phyloP scores from a whole-genome alignment of 2,888 invertebrate genomes.

The Leptinotarsa juncta region DNA sequence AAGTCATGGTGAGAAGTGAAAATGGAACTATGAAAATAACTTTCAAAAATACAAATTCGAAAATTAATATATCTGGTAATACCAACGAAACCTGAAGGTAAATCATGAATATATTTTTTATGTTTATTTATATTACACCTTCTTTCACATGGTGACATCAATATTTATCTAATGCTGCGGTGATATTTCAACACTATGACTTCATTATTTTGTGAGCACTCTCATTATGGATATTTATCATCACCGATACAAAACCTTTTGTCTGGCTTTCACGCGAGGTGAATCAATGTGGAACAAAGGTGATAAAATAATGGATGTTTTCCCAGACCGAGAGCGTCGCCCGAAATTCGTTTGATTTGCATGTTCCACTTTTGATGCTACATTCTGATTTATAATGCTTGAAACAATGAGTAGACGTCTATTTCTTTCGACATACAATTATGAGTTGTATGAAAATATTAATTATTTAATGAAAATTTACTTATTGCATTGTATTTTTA shows the following conservation, averaged over 20 bases:
- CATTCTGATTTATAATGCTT: not conserved
- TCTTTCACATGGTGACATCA: not conserved
- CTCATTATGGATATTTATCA: slow-evolving; percentile 14
- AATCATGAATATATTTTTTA: not conserved
- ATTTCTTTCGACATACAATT: no score
- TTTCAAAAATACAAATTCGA: no score
- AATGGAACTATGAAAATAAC: no score
- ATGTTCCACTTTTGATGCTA: not conserved
- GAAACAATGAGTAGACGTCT: no score
- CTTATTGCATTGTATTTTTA: no score
- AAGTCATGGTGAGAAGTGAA: no score
- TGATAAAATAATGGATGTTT: slow-evolving; percentile 37
- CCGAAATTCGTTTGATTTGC: not conserved
- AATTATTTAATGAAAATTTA: no score
- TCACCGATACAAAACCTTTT: slow-evolving; percentile 19
- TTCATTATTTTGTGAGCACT: slow-evolving; percentile 1
- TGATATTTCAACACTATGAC: not conserved
- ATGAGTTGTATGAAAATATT: no score
- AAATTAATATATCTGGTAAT: no score
- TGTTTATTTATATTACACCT: not conserved
- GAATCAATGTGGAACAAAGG: slow-evolving; percentile 35
- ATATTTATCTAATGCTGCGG: not conserved
- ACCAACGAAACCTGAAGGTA: no score
- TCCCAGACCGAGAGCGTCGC: not conserved
- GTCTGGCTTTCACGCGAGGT: slow-evolving; percentile 17